A percentile compares a stretch with the other conserved stretches of the same genome.
phyloP scores from a whole-genome alignment of 2,888 invertebrate species.

The Himalopsyche japonica region DNA sequence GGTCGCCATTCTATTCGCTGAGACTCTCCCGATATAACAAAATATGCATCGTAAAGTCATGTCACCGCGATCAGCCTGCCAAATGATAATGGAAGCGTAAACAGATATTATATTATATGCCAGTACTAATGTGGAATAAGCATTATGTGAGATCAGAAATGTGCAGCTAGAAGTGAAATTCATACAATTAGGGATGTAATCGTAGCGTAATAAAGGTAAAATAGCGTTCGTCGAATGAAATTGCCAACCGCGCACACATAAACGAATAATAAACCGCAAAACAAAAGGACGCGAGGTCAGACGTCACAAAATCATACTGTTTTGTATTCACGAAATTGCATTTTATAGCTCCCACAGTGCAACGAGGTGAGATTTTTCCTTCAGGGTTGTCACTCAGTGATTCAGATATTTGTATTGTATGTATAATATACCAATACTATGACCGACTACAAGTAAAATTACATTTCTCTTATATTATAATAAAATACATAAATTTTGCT shows the following conservation, averaged over 20 bases:
- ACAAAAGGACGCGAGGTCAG: slow-evolving; percentile 31
- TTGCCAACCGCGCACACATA: slow-evolving; percentile 2
- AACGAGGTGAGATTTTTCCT: background rate
- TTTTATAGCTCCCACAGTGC: slow-evolving; percentile 4
- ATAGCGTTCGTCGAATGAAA: slow-evolving; percentile 9
- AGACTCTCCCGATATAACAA: no score
- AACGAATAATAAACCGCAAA: background rate
- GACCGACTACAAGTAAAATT: no score
- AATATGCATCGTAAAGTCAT: no score
- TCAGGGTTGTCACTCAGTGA: background rate
- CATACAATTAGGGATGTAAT: slow-evolving; percentile 15
- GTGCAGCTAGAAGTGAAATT: background rate
- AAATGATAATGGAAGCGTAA: no score
- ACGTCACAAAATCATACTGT: background rate
- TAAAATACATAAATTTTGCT: no score
- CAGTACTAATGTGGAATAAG: background rate
- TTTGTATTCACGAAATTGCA: slow-evolving; percentile 20
- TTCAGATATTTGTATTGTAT: background rate
- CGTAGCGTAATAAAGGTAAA: slow-evolving; percentile 15
- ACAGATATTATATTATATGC: background rate
- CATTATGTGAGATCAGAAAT: background rate
- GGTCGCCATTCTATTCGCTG: no score
- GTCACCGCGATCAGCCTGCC: no score
- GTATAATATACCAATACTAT: no score
- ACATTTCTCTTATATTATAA: no score